phyloP scores from a whole-genome alignment of 2,888 invertebrate genomes.

The Heliconius hortense region DNA sequence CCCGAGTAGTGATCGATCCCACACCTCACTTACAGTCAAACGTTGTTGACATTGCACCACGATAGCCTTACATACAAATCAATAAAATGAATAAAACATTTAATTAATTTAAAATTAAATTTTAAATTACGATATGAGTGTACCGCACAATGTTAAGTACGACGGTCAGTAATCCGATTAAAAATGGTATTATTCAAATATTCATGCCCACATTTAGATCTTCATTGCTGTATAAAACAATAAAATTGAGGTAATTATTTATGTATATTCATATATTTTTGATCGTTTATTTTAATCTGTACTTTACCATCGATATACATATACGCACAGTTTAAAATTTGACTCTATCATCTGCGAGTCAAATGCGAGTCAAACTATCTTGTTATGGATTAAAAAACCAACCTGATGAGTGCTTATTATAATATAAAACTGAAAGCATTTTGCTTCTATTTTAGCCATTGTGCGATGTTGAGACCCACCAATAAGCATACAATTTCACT shows the following conservation, averaged over 20 bases:
- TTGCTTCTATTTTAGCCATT: too few relatives aligned
- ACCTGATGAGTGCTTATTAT: too few relatives aligned
- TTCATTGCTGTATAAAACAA: not conserved
- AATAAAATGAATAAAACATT: not conserved
- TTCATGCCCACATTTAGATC: not conserved
- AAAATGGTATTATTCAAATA: conserved; percentile 4
- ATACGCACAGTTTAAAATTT: not conserved
- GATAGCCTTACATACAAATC: not conserved
- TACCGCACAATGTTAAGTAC: not conserved
- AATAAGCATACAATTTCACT: not conserved
- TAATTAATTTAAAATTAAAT: not conserved
- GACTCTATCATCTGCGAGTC: not conserved
- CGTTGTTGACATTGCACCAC: not conserved
- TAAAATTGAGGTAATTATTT: not conserved
- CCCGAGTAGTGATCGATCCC: not conserved
- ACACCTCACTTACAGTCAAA: not conserved
- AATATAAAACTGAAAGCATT: too few relatives aligned
- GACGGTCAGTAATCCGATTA: conserved; percentile 6
- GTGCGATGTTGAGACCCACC: too few relatives aligned
- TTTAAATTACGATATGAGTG: not conserved
- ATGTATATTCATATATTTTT: not conserved
- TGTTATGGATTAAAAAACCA: too few relatives aligned
- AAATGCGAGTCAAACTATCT: too few relatives aligned
- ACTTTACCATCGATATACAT: not conserved
- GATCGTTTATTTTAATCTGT: not conserved